phyloP scores from a whole-genome alignment of 1,140 invertebrate species.

The Caerostris extrusa region DNA sequence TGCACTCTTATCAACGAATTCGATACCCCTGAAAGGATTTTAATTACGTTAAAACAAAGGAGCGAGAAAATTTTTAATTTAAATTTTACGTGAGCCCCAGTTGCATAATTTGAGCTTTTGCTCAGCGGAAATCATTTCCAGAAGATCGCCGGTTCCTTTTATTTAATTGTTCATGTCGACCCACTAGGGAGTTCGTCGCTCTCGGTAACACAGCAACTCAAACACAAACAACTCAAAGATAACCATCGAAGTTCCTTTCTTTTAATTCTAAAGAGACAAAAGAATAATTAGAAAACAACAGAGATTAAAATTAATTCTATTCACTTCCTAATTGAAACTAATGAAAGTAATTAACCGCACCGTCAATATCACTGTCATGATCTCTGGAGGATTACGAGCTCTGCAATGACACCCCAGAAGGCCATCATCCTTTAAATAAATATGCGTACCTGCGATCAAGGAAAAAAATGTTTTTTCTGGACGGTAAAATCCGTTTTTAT shows the following conservation, averaged over 20 bases:
- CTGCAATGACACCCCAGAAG: background rate
- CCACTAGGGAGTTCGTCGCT: background rate
- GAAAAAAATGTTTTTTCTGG: background rate
- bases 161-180: background rate
- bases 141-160: background rate
- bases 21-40: background rate
- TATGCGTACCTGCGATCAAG: background rate
- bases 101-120: background rate
- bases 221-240: background rate
- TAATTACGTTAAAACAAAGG: background rate
- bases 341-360: constrained; percentile 33
- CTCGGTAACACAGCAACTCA: background rate
- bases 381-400: background rate
- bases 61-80: background rate
- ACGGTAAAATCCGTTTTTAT: constrained; percentile 55
- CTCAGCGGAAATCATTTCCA: background rate
- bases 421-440: background rate
- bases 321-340: constrained; percentile 33
- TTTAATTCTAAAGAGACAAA: background rate
- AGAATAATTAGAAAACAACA: background rate
- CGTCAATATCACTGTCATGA: background rate
- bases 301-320: background rate
- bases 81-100: background rate
- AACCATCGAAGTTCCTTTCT: background rate
- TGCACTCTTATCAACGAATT: background rate